Conservation (phyloP, 2,113 vertebrate genomes). For the Urocolius indicus region DNA sequence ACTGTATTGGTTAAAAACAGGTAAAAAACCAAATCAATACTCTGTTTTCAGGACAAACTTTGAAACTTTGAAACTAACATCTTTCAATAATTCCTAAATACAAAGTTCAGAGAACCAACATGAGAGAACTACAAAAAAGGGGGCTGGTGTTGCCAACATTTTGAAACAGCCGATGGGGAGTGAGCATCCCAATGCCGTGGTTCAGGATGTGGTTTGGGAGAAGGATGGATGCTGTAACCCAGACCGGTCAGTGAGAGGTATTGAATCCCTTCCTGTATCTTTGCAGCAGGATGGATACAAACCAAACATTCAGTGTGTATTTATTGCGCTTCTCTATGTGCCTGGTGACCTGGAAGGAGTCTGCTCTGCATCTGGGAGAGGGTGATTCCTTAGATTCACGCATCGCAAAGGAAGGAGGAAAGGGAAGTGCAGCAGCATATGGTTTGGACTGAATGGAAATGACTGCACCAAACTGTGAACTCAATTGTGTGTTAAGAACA, state of each 20-base stretch:
- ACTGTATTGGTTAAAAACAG: neutral
- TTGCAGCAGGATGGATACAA: conserved; percentile 15
- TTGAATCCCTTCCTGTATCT: neutral
- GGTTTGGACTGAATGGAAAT: neutral
- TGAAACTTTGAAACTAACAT: neutral
- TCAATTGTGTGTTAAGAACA: neutral
- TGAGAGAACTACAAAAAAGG: neutral
- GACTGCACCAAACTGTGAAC: conserved; percentile 20
- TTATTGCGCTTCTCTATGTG: neutral
- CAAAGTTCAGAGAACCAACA: neutral
- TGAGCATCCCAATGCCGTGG: accelerated
- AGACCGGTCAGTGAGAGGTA: neutral
- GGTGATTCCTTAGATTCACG: neutral
- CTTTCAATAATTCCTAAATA: neutral
- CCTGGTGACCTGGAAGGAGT: conserved; percentile 1
- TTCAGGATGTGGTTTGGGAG: conserved; percentile 34
- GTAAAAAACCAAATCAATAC: conserved; percentile 17
- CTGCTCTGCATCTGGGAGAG: neutral
- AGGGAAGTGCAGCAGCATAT: neutral
- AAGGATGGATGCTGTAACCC: neutral
- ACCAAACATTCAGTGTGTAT: neutral
- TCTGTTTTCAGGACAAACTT: neutral
- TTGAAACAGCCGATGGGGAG: neutral
- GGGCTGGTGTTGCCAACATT: neutral
- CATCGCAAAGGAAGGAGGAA: neutral